Percentiles rank a stretch among this genome's conserved stretches.
Conservation (phyloP, 2,888 invertebrate species). For the Drosophila birchii region DNA sequence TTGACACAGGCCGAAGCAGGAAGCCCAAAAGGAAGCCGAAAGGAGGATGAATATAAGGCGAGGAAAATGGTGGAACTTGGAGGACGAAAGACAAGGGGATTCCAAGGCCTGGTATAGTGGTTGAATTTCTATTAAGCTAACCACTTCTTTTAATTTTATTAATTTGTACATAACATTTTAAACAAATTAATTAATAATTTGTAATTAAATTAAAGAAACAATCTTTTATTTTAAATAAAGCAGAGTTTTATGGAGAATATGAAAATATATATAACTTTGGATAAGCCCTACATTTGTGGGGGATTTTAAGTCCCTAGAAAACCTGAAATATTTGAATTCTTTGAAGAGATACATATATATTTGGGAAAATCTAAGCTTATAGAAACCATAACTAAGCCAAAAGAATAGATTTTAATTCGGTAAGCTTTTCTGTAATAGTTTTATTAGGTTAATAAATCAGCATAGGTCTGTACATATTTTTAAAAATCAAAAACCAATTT, state of each 20-base stretch:
- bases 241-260: too few species aligned
- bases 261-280: too few species aligned
- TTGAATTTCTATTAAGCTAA: background rate
- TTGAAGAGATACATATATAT: background rate
- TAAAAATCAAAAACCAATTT: background rate
- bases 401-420: background rate
- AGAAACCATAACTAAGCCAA: background rate
- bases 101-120: conserved; percentile 19
- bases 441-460: background rate
- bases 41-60: conserved; percentile 5
- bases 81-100: conserved; percentile 3
- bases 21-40: conserved; percentile 20
- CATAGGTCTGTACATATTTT: too few species aligned
- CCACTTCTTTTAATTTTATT: too few species aligned
- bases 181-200: too few species aligned
- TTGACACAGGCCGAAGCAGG: conserved; percentile 47
- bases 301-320: background rate
- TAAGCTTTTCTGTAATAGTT: background rate
- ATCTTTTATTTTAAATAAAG: too few species aligned
- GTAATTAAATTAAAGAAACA: too few species aligned
- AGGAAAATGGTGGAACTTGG: conserved; percentile 2
- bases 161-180: too few species aligned
- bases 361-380: too few species aligned
- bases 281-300: too few species aligned
- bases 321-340: background rate